Base-by-base conservation (phyloP, 1,140 invertebrate species). In the Lasaia peninsularis region DNA sequence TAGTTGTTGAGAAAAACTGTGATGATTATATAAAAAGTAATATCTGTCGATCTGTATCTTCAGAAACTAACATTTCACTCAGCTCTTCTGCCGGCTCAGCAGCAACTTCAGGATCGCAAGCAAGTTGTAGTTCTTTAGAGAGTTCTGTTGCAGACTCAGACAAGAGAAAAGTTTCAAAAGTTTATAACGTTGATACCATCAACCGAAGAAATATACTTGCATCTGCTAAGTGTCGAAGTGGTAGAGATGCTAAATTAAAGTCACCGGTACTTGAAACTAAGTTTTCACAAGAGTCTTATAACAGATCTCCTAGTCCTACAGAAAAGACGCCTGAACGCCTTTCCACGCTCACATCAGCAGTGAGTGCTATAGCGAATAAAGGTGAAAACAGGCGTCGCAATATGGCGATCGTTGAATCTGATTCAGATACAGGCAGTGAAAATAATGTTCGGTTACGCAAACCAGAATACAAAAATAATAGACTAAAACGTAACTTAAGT, bases 121-220 rank as follows among this genome's bases (percentile, higher is more conserved):
- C 93, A 20, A 93, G 92, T 67, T 92, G 92, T 75, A 92, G 91
- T 66, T 92, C 91, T n/a, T 78, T 92, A 67, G 91, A 91, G 79
- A 92, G 91, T 80, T 91, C 88, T 69, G 90, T 88, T 52, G 88
- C 88, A 64, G 91, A 91, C 78, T 90, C 89, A 64, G 91, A 90
- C 51, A 90, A 89, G 56, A 86, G 88, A 75, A 90, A 93, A 65
- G 91, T 96, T 56, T 89, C 96, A 18, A 96, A 96, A 80, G 90
- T 93, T 1, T 91, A 94, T 61, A 94, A 92, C 78, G 93, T 96
- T 33, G 94, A 95, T 79, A 94, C 94, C 2, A 94, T 95, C 35
- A 96, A 96, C 78, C 91, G 95, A 14, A 95, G 96, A 76, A 97
- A 96, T 80, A 96, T 97, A 52, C 84, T 97, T 21, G 94, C 95